These are phyloP conservation scores for Harpalus rubripes DNA, from an alignment of 2,888 invertebrate species.

Conservation along the genomic window DNA sequence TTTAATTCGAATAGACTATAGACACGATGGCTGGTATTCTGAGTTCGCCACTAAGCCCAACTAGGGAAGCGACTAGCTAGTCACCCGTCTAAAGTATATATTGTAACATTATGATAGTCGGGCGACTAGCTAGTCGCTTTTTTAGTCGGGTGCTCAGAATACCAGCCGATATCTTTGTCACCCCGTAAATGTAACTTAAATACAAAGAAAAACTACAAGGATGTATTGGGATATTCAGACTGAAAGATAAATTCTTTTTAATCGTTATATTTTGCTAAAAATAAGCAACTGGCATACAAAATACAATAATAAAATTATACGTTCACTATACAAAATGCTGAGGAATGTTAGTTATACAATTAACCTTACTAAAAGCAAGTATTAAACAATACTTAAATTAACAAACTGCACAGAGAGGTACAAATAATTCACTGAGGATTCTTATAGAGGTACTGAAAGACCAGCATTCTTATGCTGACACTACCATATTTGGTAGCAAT, in stretches of 20 bases:
- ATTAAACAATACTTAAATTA: constrained; percentile 56
- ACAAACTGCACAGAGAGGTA: constrained; percentile 46
- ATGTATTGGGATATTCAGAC: not conserved
- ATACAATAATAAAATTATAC: constrained; percentile 64
- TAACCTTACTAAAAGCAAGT: constrained; percentile 64
- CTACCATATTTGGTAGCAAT: constrained; percentile 31
- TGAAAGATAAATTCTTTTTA: constrained; percentile 47
- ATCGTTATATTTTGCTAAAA: constrained; percentile 65
- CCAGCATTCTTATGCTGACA: constrained; percentile 21
- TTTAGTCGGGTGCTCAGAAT: too few species aligned
- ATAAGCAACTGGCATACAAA: constrained; percentile 67
- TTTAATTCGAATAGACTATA: too few species aligned
- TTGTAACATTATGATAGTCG: too few species aligned
- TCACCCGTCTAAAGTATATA: too few species aligned
- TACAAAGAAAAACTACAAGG: too few species aligned
- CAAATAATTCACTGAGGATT: constrained; percentile 11
- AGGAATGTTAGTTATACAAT: constrained; percentile 64
- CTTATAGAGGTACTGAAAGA: constrained; percentile 25
- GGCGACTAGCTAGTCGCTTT: too few species aligned
- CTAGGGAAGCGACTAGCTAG: too few species aligned
- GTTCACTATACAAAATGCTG: constrained; percentile 63
- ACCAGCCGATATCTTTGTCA: too few species aligned
- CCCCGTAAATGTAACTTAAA: too few species aligned
- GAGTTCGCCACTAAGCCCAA: too few species aligned
- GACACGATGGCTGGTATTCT: too few species aligned